phyloP scores from a whole-genome alignment of 1,140 invertebrate species.

The Brachionus manjavacas region DNA sequence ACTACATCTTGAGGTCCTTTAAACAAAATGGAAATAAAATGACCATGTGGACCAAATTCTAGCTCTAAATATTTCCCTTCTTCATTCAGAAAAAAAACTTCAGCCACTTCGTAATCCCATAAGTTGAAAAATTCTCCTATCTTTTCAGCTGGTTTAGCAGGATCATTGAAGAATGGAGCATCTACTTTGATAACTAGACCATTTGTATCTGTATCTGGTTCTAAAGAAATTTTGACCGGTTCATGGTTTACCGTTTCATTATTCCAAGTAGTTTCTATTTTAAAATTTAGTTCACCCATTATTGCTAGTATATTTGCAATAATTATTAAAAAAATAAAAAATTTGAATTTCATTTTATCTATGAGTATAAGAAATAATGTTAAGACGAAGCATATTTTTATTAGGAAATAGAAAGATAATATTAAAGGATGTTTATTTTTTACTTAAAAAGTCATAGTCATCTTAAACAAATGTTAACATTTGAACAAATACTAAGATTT shows the following conservation, averaged over 20 bases:
- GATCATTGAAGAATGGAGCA: constrained; percentile 58
- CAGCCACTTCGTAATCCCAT: constrained; percentile 61
- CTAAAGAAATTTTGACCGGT: constrained; percentile 40
- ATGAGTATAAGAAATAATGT: too few species aligned
- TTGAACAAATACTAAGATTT: too few species aligned
- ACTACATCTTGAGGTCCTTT: constrained; percentile 53
- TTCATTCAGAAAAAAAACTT: constrained; percentile 59
- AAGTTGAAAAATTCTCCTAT: constrained; percentile 53
- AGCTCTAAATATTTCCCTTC: constrained; percentile 60
- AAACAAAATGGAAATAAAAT: constrained; percentile 58
- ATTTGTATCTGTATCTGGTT: neutral
- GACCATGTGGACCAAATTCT: constrained; percentile 58
- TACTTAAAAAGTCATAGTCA: too few species aligned
- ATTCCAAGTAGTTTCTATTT: constrained; percentile 49
- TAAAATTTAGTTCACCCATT: constrained; percentile 36
- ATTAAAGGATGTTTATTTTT: too few species aligned
- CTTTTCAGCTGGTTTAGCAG: constrained; percentile 47
- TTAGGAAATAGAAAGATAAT: too few species aligned
- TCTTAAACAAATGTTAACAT: too few species aligned
- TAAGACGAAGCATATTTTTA: too few species aligned
- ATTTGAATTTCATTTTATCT: too few species aligned
- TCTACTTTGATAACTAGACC: constrained; percentile 44
- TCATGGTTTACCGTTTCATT: constrained; percentile 45
- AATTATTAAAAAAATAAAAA: neutral
- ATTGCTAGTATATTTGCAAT: neutral